These are phyloP conservation scores for Arothron firmamentum DNA, from an alignment of 2,113 vertebrate genomes.

Conservation along the genomic window DNA sequence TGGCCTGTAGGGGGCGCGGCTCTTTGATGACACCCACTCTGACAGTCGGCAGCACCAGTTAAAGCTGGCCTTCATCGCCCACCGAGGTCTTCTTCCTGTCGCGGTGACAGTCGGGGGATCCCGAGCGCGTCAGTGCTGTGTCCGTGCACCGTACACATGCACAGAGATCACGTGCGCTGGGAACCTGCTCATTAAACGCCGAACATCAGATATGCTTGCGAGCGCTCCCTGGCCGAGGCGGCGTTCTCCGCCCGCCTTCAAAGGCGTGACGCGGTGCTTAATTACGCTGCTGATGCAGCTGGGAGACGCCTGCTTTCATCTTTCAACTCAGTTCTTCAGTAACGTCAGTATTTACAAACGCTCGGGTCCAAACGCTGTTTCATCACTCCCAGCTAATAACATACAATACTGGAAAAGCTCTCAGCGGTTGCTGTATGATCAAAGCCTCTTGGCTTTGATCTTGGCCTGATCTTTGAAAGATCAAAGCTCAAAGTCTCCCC, in stretches of 20 bases:
- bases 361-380: too few relatives aligned
- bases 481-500: too few relatives aligned
- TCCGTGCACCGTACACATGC: neutral
- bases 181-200: slow-evolving; percentile 6
- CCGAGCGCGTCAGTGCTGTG: slow-evolving; percentile 8
- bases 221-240: neutral
- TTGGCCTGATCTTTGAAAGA: too few relatives aligned
- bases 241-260: neutral
- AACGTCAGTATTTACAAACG: too few relatives aligned
- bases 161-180: neutral
- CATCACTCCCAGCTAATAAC: too few relatives aligned
- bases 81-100: slow-evolving; percentile 14
- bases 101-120: slow-evolving; percentile 36
- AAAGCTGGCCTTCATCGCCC: slow-evolving; percentile 16
- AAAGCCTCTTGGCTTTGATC: too few relatives aligned
- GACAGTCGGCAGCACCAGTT: slow-evolving; percentile 45
- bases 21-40: slow-evolving; percentile 30
- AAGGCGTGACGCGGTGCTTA: too few relatives aligned
- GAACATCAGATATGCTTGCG: slow-evolving; percentile 3
- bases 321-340: too few relatives aligned
- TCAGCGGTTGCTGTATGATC: too few relatives aligned
- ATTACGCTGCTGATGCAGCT: neutral
- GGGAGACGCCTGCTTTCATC: neutral
- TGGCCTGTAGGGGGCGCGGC: slow-evolving; percentile 4
- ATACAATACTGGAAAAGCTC: too few relatives aligned